These are phyloP conservation scores for Mantis religiosa DNA, from an alignment of 2,888 invertebrate species.

Conservation along the genomic window DNA sequence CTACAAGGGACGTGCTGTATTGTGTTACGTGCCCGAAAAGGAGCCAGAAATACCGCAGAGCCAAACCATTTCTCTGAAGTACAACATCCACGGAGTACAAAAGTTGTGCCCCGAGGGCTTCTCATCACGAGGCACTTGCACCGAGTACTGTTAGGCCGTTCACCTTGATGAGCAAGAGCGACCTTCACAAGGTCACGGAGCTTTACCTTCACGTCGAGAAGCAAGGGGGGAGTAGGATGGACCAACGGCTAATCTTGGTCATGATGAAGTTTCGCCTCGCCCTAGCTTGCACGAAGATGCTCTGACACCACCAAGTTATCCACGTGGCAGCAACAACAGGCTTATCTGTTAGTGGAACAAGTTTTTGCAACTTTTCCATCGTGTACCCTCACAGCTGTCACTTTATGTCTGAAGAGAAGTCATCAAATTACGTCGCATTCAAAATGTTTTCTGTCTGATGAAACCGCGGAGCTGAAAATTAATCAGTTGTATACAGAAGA, in stretches of 20 bases:
- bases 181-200: conserved; percentile 44
- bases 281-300: not conserved
- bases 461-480: no score
- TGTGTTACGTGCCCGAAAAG: no score
- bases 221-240: not conserved
- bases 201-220: not conserved
- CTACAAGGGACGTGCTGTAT: not conserved
- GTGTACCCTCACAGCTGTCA: not conserved
- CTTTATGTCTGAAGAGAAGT: no score
- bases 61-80: not conserved
- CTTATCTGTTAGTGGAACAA: no score
- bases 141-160: conserved; percentile 36
- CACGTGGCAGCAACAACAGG: not conserved
- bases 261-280: not conserved
- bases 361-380: not conserved
- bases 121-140: conserved; percentile 9
- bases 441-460: no score
- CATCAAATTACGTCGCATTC: no score
- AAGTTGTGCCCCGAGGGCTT: not conserved
- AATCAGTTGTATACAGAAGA: no score
- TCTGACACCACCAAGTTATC: not conserved
- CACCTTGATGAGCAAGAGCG: conserved; percentile 39
- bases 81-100: not conserved
- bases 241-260: not conserved
- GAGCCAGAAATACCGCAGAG: not conserved